Conservation (phyloP, 2,888 invertebrate genomes). For the Odontocolon sp. region DNA sequence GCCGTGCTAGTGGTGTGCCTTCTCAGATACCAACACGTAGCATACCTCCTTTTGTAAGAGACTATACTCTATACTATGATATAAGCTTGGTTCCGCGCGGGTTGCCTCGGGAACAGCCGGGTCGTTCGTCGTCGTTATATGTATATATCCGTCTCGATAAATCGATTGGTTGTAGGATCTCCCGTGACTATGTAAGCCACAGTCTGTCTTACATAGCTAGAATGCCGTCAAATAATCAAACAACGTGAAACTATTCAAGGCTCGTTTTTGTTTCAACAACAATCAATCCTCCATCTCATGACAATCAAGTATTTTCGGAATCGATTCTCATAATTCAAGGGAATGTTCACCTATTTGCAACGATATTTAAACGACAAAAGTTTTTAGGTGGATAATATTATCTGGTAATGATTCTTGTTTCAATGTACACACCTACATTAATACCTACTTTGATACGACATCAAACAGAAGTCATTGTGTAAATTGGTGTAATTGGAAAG, state of each 20-base stretch:
- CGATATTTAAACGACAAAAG: no score
- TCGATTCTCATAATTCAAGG: no score
- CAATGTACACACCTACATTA: no score
- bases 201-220: slow-evolving; percentile 36
- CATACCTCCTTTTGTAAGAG: not conserved
- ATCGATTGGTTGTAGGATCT: slow-evolving; percentile 35
- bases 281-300: not conserved
- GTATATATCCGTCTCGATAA: slow-evolving; percentile 18
- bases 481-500: no score
- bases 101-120: slow-evolving; percentile 24
- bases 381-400: no score
- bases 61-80: no score
- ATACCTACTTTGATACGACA: no score
- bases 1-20: slow-evolving; percentile 31
- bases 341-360: no score
- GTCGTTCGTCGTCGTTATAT: slow-evolving; percentile 20
- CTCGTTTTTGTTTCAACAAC: not conserved
- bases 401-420: no score
- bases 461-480: no score
- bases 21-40: not conserved
- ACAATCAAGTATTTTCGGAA: no score
- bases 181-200: slow-evolving; percentile 5
- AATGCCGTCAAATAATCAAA: slow-evolving; percentile 6
- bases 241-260: not conserved
- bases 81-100: not conserved